phyloP scores from a whole-genome alignment of 2,113 vertebrate genomes.

The Prochilodus magdalenae region DNA sequence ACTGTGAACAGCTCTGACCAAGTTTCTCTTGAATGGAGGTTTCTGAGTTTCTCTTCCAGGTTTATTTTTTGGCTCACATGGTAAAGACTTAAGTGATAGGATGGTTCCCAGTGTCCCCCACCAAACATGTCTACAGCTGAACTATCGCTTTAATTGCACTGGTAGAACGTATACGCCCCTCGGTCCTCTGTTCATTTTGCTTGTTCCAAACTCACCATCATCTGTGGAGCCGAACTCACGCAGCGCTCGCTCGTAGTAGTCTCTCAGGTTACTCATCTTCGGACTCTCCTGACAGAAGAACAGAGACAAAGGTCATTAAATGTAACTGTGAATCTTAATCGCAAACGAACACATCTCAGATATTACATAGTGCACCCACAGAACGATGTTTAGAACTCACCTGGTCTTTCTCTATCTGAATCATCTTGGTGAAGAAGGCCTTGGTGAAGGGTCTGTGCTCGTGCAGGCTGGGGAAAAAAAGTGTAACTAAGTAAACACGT shows the following conservation, averaged over 20 bases:
- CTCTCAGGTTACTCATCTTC: slow-evolving; percentile 86
- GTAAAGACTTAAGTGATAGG: too few relatives aligned
- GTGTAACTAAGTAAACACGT: background rate
- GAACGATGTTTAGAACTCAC: slow-evolving; percentile 70
- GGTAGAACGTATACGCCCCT: too few relatives aligned
- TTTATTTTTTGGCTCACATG: too few relatives aligned
- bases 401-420: slow-evolving; percentile 92
- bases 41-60: too few relatives aligned
- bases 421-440: slow-evolving; percentile 90
- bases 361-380: background rate
- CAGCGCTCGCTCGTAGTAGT: slow-evolving; percentile 92
- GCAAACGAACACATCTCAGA: background rate
- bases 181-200: background rate
- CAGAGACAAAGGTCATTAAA: background rate
- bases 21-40: too few relatives aligned
- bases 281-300: slow-evolving; percentile 78
- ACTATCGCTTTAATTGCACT: too few relatives aligned
- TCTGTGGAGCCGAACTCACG: slow-evolving; percentile 89
- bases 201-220: slow-evolving; percentile 77
- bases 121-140: too few relatives aligned
- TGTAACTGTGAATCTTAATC: background rate
- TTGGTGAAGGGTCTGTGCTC: slow-evolving; percentile 88
- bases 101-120: too few relatives aligned
- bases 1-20: too few relatives aligned
- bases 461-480: slow-evolving; percentile 78